These are phyloP conservation scores for Garra rufa DNA, from an alignment of 2,113 vertebrate genomes.

Conservation along the genomic window DNA sequence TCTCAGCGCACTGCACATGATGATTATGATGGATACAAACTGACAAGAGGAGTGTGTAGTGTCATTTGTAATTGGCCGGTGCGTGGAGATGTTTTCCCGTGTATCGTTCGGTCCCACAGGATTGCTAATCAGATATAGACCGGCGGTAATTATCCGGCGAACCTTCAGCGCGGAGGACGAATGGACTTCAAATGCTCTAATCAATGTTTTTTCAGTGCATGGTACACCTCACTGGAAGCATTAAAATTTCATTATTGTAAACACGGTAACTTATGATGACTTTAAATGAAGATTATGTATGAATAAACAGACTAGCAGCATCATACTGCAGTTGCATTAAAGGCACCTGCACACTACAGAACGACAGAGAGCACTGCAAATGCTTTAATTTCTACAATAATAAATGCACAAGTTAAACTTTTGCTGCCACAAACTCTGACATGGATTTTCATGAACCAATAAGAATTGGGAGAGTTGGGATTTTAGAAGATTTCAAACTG, in stretches of 20 bases:
- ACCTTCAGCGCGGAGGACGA: conserved; percentile 53
- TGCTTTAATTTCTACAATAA: not conserved
- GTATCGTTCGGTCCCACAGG: conserved; percentile 58
- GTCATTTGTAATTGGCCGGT: conserved; percentile 69
- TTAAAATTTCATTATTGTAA: conserved; percentile 50
- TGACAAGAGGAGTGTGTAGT: conserved; percentile 65
- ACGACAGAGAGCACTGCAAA: not conserved
- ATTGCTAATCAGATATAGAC: conserved; percentile 67
- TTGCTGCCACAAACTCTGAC: not conserved
- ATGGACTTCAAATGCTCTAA: conserved; percentile 52
- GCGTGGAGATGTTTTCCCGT: conserved; percentile 49
- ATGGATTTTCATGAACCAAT: not conserved
- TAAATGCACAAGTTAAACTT: not conserved
- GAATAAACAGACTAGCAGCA: not conserved
- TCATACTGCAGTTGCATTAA: not conserved
- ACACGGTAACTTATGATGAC: conserved; percentile 2
- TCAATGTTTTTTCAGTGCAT: conserved; percentile 55
- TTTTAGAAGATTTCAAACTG: not conserved
- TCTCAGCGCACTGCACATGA: conserved; percentile 40
- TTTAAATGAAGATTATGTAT: not conserved
- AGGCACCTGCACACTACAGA: not conserved
- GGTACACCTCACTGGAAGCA: conserved; percentile 33
- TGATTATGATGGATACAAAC: conserved; percentile 68
- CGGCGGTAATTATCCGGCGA: conserved; percentile 62
- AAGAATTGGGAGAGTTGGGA: not conserved